Percentiles rank a stretch among this genome's conserved stretches.
These are phyloP conservation scores for Gavialis gangeticus DNA, from an alignment of 2,113 vertebrate genomes.

Conservation along the genomic window DNA sequence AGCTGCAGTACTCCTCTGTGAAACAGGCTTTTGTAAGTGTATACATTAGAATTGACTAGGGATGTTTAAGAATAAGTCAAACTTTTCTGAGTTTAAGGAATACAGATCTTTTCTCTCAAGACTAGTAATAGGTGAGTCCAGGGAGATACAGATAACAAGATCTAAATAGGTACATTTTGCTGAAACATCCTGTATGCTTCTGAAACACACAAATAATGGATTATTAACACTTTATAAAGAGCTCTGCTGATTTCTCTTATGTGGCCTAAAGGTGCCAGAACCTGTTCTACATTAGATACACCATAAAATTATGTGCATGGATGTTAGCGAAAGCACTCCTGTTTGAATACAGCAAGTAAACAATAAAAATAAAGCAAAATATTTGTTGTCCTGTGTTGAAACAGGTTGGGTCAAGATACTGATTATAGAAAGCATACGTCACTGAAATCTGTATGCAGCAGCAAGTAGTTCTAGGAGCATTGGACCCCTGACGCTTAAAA, in stretches of 20 bases:
- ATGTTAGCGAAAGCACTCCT: not conserved
- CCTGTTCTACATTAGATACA: not conserved
- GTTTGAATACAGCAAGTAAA: not conserved
- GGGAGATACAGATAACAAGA: not conserved
- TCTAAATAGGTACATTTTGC: not conserved
- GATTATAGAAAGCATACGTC: no score
- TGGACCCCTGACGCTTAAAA: not conserved
- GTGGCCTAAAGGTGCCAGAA: not conserved
- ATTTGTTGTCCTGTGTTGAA: not conserved
- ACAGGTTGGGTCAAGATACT: not conserved
- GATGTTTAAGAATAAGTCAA: not conserved
- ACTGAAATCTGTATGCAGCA: not conserved
- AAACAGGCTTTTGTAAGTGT: not conserved
- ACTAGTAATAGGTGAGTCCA: not conserved
- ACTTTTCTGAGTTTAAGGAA: not conserved
- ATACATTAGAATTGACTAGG: not conserved
- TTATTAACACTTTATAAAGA: not conserved
- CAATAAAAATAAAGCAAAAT: not conserved
- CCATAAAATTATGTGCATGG: not conserved
- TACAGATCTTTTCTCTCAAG: not conserved
- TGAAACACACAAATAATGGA: not conserved
- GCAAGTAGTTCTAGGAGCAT: not conserved
- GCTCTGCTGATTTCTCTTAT: not conserved
- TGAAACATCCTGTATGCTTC: not conserved
- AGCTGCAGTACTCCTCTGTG: not conserved